Percentiles rank a stretch among this genome's conserved stretches.
Evolutionary conservation across 2,113 vertebrate genomes (phyloP).

Genomic region (Nothobranchius furzeri): DNA sequence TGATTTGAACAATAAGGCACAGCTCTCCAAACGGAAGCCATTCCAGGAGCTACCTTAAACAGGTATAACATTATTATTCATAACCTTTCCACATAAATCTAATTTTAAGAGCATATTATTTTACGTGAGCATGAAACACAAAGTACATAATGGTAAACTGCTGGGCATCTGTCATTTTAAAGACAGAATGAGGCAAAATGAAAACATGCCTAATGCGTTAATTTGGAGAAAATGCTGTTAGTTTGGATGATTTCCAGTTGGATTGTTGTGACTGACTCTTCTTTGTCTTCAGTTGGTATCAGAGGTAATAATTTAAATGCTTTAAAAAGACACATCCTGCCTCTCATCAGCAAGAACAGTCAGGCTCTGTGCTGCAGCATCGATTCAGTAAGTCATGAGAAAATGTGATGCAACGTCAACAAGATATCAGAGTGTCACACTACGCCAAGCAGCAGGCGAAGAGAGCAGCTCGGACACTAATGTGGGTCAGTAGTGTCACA

Average conservation of each 20-base stretch:
- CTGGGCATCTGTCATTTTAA: too few species aligned
- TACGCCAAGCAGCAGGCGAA: neutral
- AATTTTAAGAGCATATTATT: too few species aligned
- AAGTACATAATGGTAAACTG: too few species aligned
- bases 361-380: conserved; percentile 9
- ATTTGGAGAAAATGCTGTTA: neutral
- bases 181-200: conserved; percentile 3
- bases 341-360: conserved; percentile 1
- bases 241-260: neutral
- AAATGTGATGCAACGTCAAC: conserved; percentile 4
- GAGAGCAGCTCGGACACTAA: conserved; percentile 9
- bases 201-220: conserved; percentile 1
- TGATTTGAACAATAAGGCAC: too few species aligned
- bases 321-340: conserved; percentile 12
- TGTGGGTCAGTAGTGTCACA: conserved; percentile 9
- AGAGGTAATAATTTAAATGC: conserved; percentile 2
- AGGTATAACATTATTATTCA: too few species aligned
- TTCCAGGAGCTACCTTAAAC: too few species aligned
- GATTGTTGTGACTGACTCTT: too few species aligned
- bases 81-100: too few species aligned
- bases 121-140: too few species aligned
- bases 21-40: too few species aligned
- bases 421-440: conserved; percentile 13
- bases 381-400: conserved; percentile 36
- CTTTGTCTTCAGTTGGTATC: neutral